phyloP scores from a whole-genome alignment of 1,140 invertebrate genomes.

The Epicauta chinensis region DNA sequence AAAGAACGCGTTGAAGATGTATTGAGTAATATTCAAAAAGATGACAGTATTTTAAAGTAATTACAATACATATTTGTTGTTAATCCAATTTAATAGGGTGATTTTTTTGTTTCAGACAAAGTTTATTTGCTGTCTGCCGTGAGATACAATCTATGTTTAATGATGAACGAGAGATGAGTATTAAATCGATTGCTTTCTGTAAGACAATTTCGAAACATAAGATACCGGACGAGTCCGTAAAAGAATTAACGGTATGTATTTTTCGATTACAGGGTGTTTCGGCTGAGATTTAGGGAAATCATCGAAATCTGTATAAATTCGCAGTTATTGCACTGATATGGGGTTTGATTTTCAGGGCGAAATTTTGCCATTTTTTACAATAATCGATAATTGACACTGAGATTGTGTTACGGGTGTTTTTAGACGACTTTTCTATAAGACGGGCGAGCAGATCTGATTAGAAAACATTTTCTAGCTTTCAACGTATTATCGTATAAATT shows the following conservation, averaged over 20 bases:
- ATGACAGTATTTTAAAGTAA: conserved; percentile 36
- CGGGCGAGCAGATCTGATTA: no score
- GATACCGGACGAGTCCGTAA: conserved; percentile 48
- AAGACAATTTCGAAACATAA: conserved; percentile 63
- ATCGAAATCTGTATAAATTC: no score
- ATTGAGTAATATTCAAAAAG: conserved; percentile 17
- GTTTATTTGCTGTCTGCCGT: conserved; percentile 64
- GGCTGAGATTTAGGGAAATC: no score
- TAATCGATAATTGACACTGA: no score
- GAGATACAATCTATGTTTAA: conserved; percentile 73
- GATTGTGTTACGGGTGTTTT: no score
- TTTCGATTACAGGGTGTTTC: no score
- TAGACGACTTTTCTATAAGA: no score
- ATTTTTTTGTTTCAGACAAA: conserved; percentile 41
- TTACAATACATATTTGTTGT: conserved; percentile 1
- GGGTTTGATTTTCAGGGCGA: no score
- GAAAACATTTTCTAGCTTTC: no score
- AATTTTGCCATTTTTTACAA: no score
- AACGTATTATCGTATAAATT: no score
- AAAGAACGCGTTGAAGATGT: conserved; percentile 48
- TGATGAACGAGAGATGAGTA: conserved; percentile 67
- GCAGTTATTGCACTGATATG: no score
- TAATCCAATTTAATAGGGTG: background rate
- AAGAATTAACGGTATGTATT: conserved; percentile 52
- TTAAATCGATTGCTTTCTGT: conserved; percentile 72